Conservation (phyloP, 2,888 invertebrate genomes). For the Pollenia labialis region DNA sequence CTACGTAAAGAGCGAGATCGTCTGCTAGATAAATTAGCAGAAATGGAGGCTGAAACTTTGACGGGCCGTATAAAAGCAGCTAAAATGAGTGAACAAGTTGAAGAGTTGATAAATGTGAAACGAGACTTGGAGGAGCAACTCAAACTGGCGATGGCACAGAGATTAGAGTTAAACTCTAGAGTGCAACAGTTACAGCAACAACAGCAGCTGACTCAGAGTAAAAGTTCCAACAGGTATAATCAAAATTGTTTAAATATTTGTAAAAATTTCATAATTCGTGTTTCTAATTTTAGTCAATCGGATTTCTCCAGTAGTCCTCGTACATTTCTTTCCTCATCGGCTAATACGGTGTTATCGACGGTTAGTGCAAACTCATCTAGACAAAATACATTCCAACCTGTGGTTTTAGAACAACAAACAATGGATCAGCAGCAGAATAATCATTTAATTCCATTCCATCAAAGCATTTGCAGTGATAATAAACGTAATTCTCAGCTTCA, state of each 20-base stretch:
- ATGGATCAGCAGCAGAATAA: constrained; percentile 67
- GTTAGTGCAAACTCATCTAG: constrained; percentile 76
- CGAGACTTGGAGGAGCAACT: constrained; percentile 87
- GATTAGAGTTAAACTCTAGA: constrained; percentile 86
- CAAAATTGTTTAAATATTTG: constrained; percentile 17
- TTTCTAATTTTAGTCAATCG: constrained; percentile 78
- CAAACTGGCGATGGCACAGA: constrained; percentile 85
- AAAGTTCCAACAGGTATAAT: constrained; percentile 82
- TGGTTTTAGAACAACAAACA: constrained; percentile 77
- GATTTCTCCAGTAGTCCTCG: constrained; percentile 82
- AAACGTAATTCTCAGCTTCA: constrained; percentile 76
- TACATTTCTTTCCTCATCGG: constrained; percentile 81
- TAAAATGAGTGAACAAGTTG: constrained; percentile 87
- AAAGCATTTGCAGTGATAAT: constrained; percentile 81
- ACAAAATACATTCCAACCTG: constrained; percentile 80
- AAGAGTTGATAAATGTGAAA: constrained; percentile 86
- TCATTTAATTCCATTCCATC: constrained; percentile 79
- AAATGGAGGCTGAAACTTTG: constrained; percentile 90
- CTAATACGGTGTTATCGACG: constrained; percentile 80
- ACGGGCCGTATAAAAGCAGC: constrained; percentile 88
- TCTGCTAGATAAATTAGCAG: constrained; percentile 89
- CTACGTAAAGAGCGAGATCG: constrained; percentile 90
- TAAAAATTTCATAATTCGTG: background rate
- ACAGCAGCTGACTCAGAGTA: constrained; percentile 79
- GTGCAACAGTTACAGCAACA: constrained; percentile 85